These are phyloP conservation scores for Aphodius granarius DNA, from an alignment of 2,888 invertebrate species.

Conservation along the genomic window DNA sequence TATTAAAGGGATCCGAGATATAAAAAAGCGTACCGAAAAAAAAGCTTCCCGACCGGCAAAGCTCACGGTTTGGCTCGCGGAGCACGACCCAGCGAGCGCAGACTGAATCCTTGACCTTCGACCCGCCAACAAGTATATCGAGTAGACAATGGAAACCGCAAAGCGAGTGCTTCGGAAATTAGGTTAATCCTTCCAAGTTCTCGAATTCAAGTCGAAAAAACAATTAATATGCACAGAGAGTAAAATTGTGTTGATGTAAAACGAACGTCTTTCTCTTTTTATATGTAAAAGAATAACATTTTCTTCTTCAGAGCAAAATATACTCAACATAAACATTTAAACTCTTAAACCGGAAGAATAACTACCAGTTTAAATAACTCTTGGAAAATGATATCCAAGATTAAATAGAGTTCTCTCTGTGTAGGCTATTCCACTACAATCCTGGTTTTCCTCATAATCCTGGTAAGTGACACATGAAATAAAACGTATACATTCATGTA, in stretches of 20 bases:
- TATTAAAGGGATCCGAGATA: conserved; percentile 14
- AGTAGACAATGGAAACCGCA: conserved; percentile 1
- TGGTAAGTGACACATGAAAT: too few relatives aligned
- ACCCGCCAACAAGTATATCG: conserved; percentile 5
- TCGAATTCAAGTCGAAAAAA: not conserved
- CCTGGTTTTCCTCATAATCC: too few relatives aligned
- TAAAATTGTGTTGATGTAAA: not conserved
- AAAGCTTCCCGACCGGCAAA: conserved; percentile 5
- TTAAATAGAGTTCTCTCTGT: too few relatives aligned
- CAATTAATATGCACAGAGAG: not conserved
- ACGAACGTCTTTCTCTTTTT: too few relatives aligned
- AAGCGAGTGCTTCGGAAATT: conserved; percentile 10
- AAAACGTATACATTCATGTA: too few relatives aligned
- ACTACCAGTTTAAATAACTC: too few relatives aligned
- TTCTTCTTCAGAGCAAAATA: too few relatives aligned
- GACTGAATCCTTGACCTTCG: conserved; percentile 22
- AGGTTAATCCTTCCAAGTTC: conserved; percentile 20
- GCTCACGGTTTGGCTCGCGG: not conserved
- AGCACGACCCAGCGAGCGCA: conserved; percentile 3
- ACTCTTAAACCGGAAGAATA: too few relatives aligned
- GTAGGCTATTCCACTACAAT: too few relatives aligned
- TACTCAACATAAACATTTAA: too few relatives aligned
- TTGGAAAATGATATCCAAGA: too few relatives aligned
- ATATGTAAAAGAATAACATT: too few relatives aligned
- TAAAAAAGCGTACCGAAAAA: conserved; percentile 4